Evolutionary conservation across 1,140 invertebrate species (phyloP).

Genomic region (Camponotus floridanus): DNA sequence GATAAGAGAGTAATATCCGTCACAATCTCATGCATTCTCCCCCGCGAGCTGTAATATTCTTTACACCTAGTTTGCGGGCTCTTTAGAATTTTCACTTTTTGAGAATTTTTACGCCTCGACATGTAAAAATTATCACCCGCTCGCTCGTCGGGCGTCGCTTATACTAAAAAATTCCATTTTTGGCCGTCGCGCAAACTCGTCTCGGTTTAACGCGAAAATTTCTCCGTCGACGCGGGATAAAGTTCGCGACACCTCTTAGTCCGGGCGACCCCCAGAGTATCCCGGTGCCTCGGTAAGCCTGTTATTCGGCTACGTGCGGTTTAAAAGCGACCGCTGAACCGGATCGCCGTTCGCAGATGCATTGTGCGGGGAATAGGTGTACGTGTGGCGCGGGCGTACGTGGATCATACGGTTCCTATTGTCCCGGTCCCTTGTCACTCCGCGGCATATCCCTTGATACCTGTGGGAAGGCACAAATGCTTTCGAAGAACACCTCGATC

Average conservation of each 20-base stretch:
- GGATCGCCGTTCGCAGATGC: constrained; percentile 58
- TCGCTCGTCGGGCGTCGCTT: not conserved
- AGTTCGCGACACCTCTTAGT: constrained; percentile 55
- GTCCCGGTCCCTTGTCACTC: constrained; percentile 76
- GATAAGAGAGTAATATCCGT: not conserved
- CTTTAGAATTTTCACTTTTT: constrained; percentile 2
- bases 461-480: constrained; percentile 78
- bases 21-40: not conserved
- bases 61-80: not conserved
- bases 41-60: constrained; percentile 6
- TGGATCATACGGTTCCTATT: constrained; percentile 69
- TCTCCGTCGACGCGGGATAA: constrained; percentile 45
- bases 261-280: not conserved
- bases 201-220: constrained; percentile 35
- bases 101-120: constrained; percentile 18
- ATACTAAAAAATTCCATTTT: constrained; percentile 50
- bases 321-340: constrained; percentile 68
- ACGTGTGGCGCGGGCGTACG: constrained; percentile 48
- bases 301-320: constrained; percentile 61
- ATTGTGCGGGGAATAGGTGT: constrained; percentile 36
- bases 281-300: constrained; percentile 32
- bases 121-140: constrained; percentile 15
- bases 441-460: constrained; percentile 76
- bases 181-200: constrained; percentile 18
- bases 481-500: constrained; percentile 66